Percentiles rank a stretch among this genome's conserved stretches.
Evolutionary conservation across 2,888 invertebrate genomes (phyloP).

Genomic region (Chrysodeixis includens): DNA sequence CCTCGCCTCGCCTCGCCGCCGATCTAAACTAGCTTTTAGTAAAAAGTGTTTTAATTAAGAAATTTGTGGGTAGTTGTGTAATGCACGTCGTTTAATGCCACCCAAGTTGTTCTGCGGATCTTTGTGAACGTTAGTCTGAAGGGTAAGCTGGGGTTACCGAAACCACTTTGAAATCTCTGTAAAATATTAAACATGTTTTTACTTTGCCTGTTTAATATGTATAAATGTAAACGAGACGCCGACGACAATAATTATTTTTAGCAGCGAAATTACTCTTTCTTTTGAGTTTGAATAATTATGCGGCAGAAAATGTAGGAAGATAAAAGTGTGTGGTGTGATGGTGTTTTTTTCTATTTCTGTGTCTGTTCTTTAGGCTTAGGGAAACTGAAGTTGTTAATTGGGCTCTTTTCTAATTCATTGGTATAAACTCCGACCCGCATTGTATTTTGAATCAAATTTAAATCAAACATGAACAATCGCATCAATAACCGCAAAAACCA

Average conservation of each 20-base stretch:
- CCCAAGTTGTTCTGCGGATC: conserved; percentile 29
- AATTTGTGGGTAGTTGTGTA: conserved; percentile 67
- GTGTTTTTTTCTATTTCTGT: too few relatives aligned
- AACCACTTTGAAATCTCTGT: neutral
- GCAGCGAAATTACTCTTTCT: neutral
- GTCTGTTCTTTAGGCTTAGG: too few relatives aligned
- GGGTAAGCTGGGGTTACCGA: conserved; percentile 13
- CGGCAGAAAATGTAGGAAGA: neutral
- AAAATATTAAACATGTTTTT: conserved; percentile 5
- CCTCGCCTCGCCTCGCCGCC: conserved; percentile 48
- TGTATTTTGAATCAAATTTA: neutral
- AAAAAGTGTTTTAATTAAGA: conserved; percentile 83
- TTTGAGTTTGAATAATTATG: neutral
- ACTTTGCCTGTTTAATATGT: conserved; percentile 3
- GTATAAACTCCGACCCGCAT: too few relatives aligned
- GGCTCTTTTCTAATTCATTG: too few relatives aligned
- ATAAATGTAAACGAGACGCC: conserved; percentile 4
- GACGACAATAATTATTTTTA: conserved; percentile 2
- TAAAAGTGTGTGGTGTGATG: too few relatives aligned
- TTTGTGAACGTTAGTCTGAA: conserved; percentile 32
- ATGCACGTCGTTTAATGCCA: conserved; percentile 48
- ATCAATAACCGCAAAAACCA: neutral
- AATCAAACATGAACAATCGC: neutral
- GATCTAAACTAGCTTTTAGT: conserved; percentile 82
- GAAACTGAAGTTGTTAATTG: too few relatives aligned